Evolutionary conservation across 2,888 invertebrate genomes (phyloP).

Genomic region (Gymnocheta viridis): DNA sequence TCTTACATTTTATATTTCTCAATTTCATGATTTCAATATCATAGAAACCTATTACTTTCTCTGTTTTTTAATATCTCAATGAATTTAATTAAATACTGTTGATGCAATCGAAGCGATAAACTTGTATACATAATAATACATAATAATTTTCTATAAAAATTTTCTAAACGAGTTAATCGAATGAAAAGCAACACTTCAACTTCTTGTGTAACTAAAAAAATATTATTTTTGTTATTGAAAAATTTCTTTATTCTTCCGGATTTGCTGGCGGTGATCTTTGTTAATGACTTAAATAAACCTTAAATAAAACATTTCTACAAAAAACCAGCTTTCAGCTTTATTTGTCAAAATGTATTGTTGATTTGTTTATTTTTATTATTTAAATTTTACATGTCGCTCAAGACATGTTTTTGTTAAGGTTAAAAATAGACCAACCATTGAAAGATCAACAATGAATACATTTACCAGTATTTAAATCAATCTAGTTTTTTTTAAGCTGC

Average conservation of each 20-base stretch:
- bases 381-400: constrained; percentile 24
- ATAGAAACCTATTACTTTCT: background rate
- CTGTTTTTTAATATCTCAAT: background rate
- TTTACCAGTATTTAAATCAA: background rate
- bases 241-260: constrained; percentile 22
- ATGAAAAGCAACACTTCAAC: background rate
- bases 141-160: background rate
- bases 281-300: background rate
- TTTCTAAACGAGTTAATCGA: background rate
- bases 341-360: background rate
- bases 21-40: background rate
- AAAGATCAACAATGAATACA: constrained; percentile 6
- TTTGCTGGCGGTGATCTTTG: constrained; percentile 13
- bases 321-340: constrained; percentile 7
- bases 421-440: constrained; percentile 10
- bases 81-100: background rate
- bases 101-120: background rate
- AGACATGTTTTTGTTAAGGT: constrained; percentile 25
- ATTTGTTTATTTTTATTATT: background rate
- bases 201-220: background rate
- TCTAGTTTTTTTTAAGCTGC: constrained; percentile 19
- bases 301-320: background rate
- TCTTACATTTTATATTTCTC: too few species aligned
- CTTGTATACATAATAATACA: background rate
- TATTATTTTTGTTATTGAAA: background rate